A percentile compares a stretch with the other conserved stretches of the same genome.
Evolutionary conservation across 2,797 vertebrate genomes (phyloP).

Genomic region (Rhadinocentrus ornatus): DNA sequence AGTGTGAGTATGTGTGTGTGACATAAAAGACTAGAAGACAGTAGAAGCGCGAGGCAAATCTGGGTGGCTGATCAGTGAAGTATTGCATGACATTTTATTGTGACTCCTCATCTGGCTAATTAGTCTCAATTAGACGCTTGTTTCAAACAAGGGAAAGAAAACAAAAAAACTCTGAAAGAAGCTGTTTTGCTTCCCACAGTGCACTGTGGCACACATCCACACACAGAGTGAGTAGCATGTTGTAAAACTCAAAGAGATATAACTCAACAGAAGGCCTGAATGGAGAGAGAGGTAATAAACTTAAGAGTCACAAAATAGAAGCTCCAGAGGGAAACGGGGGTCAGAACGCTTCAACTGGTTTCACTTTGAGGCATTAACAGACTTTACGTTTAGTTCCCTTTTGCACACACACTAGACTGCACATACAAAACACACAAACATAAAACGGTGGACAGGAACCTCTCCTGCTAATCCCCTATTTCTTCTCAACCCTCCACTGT

Average conservation of each 20-base stretch:
- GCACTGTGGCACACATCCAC: conserved; percentile 37
- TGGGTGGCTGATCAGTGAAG: conserved; percentile 59
- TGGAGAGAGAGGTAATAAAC: conserved; percentile 66
- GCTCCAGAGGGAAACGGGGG: conserved; percentile 60
- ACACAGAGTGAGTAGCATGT: conserved; percentile 51
- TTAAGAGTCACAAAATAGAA: conserved; percentile 67
- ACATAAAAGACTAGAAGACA: conserved; percentile 19
- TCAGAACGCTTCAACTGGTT: conserved; percentile 61
- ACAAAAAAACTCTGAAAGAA: conserved; percentile 58
- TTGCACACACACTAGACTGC: not conserved
- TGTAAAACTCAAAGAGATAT: conserved; percentile 77
- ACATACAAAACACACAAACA: conserved; percentile 5
- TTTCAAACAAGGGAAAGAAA: conserved; percentile 60
- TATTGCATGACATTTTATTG: conserved; percentile 70
- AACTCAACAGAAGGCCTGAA: conserved; percentile 68
- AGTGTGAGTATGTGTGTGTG: conserved; percentile 17
- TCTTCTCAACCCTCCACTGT: conserved; percentile 23
- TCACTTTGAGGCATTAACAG: conserved; percentile 40
- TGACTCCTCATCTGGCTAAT: conserved; percentile 66
- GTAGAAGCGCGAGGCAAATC: conserved; percentile 27
- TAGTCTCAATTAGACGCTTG: conserved; percentile 74
- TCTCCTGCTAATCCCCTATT: conserved; percentile 16
- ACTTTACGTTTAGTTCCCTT: conserved; percentile 24
- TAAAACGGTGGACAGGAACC: conserved; percentile 39
- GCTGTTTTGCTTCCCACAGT: conserved; percentile 57